Conservation (phyloP, 2,888 invertebrate species). For the Harpalus rubripes region DNA sequence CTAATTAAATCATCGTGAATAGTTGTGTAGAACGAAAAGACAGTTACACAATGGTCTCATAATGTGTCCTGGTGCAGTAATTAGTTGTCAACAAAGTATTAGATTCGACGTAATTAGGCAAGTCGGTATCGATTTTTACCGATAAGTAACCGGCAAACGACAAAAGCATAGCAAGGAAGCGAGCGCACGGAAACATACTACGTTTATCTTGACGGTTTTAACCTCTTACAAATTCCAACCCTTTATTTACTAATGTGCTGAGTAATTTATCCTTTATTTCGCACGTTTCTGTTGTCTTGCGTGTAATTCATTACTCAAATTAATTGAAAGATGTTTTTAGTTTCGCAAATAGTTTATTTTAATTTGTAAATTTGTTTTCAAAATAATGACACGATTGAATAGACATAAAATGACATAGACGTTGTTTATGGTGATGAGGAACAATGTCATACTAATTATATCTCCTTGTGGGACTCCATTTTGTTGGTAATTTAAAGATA, state of each 20-base stretch:
- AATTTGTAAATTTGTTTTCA: neutral
- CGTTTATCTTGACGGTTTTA: constrained; percentile 3
- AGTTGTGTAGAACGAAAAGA: neutral
- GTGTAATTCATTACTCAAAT: neutral
- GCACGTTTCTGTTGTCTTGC: neutral
- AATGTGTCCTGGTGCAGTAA: constrained; percentile 12
- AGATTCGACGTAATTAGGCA: constrained; percentile 24
- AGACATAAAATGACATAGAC: neutral
- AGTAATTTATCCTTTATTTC: constrained; percentile 7
- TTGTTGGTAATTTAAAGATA: no score
- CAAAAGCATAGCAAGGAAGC: constrained; percentile 15
- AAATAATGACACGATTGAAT: neutral
- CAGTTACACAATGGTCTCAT: constrained; percentile 8
- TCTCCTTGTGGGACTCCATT: no score
- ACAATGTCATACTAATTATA: no score
- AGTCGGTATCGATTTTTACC: constrained; percentile 36
- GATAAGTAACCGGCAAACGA: constrained; percentile 21
- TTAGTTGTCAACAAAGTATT: constrained; percentile 29
- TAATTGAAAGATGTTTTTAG: neutral
- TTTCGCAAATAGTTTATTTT: neutral
- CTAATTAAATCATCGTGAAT: neutral
- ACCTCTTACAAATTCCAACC: constrained; percentile 9
- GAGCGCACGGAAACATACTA: constrained; percentile 18
- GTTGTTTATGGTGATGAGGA: no score
- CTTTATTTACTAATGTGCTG: constrained; percentile 14